Evolutionary conservation across 30 jellyfish, hydroid and myxozoan species (phyloP).

Genomic region (Hydractinia echinata): DNA sequence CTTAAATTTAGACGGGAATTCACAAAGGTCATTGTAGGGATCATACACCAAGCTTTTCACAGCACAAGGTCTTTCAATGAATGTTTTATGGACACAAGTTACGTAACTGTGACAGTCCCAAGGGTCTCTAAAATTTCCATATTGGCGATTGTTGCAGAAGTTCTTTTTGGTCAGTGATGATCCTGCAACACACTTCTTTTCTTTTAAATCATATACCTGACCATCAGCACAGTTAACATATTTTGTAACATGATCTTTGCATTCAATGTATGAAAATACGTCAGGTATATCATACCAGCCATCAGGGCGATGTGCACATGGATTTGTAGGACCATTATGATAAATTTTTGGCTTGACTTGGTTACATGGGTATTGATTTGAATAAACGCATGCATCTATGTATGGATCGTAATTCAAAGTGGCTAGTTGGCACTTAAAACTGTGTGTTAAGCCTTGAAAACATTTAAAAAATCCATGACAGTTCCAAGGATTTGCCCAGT

Average conservation of each 20-base stretch:
- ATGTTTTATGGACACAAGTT: background rate
- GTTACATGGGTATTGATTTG: constrained; percentile 40
- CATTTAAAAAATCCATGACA: constrained; percentile 66
- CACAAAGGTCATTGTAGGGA: constrained; percentile 10
- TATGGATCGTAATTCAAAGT: constrained; percentile 51
- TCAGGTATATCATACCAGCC: constrained; percentile 14
- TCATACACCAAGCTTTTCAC: background rate
- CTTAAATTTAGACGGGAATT: background rate
- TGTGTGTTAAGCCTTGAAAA: constrained; percentile 23
- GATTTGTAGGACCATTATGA: background rate
- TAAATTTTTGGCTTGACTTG: constrained; percentile 3
- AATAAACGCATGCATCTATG: constrained; percentile 53
- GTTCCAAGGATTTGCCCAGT: constrained; percentile 65
- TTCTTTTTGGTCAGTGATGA: background rate
- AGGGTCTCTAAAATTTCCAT: constrained; percentile 8
- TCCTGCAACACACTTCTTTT: constrained; percentile 12
- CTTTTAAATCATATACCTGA: background rate
- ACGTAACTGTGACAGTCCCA: constrained; percentile 18
- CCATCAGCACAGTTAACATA: background rate
- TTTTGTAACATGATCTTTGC: constrained; percentile 8
- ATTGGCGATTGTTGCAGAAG: background rate
- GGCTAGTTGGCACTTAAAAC: constrained; percentile 35
- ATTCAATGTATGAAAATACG: background rate
- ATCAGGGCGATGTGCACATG: constrained; percentile 7
- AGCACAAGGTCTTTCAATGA: background rate